Evolutionary conservation across 2,888 invertebrate genomes (phyloP).

Genomic region (Hedychridium roseum): DNA sequence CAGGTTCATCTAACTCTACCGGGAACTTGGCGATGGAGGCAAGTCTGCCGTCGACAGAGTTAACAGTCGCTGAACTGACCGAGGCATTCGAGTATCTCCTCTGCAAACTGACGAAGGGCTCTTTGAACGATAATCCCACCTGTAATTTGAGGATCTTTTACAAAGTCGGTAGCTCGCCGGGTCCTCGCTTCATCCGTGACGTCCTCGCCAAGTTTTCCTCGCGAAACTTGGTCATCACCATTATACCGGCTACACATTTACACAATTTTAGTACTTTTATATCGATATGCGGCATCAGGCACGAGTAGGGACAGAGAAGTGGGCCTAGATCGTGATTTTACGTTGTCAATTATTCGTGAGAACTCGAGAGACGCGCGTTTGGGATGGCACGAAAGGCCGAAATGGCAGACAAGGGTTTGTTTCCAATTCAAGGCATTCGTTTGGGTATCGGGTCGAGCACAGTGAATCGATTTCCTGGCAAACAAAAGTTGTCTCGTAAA

Average conservation of each 20-base stretch:
- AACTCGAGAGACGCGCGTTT: conserved; percentile 22
- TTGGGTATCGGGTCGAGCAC: too few relatives aligned
- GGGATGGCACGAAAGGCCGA: too few relatives aligned
- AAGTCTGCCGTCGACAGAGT: conserved; percentile 54
- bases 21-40: conserved; percentile 57
- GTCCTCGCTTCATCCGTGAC: conserved; percentile 59
- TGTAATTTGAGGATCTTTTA: conserved; percentile 82
- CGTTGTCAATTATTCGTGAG: conserved; percentile 42
- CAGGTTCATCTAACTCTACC: conserved; percentile 60
- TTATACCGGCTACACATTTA: conserved; percentile 81
- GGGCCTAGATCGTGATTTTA: conserved; percentile 28
- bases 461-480: too few relatives aligned
- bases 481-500: too few relatives aligned
- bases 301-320: conserved; percentile 70
- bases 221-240: conserved; percentile 72
- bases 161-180: conserved; percentile 70
- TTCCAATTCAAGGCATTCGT: too few relatives aligned
- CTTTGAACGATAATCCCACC: conserved; percentile 66
- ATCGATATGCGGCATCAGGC: conserved; percentile 82
- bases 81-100: conserved; percentile 69
- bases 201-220: conserved; percentile 55
- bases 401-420: too few relatives aligned
- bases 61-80: conserved; percentile 65
- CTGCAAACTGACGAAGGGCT: conserved; percentile 68
- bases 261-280: conserved; percentile 84